phyloP scores from a whole-genome alignment of 2,888 invertebrate species.

The Psylliodes chrysocephalus region DNA sequence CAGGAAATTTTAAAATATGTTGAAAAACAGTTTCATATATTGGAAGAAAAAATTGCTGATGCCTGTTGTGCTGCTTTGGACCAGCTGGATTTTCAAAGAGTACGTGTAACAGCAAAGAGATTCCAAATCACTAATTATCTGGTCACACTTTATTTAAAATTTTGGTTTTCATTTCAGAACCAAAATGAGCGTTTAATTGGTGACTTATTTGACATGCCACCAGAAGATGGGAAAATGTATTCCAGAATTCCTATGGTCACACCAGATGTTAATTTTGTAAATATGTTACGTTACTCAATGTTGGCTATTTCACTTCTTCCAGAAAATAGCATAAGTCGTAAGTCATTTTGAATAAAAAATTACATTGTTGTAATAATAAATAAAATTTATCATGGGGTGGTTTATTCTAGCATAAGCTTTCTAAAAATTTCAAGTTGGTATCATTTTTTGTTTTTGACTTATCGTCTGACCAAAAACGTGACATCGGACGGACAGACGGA shows the following conservation, averaged over 20 bases:
- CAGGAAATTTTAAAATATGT: constrained; percentile 69
- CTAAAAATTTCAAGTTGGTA: no score
- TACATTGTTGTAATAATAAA: no score
- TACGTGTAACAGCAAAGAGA: constrained; percentile 44
- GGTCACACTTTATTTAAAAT: background rate
- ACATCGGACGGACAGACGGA: no score
- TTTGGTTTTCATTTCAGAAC: constrained; percentile 60
- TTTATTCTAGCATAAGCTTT: no score
- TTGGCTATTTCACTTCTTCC: constrained; percentile 79
- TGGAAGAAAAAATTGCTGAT: constrained; percentile 71
- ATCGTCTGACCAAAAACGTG: no score
- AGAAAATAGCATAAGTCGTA: constrained; percentile 79
- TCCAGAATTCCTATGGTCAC: constrained; percentile 70
- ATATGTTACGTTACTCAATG: constrained; percentile 81
- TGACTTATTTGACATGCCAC: constrained; percentile 65
- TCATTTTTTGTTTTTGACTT: no score
- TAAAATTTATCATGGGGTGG: no score
- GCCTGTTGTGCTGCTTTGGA: constrained; percentile 68
- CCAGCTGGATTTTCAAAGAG: constrained; percentile 66
- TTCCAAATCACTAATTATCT: background rate
- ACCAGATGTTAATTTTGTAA: constrained; percentile 78
- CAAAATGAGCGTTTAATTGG: constrained; percentile 68
- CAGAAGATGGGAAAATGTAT: constrained; percentile 61
- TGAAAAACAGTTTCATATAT: constrained; percentile 68
- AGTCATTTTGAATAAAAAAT: no score